Conservation (phyloP, 2,797 vertebrate genomes). For the Galago senegalensis region DNA sequence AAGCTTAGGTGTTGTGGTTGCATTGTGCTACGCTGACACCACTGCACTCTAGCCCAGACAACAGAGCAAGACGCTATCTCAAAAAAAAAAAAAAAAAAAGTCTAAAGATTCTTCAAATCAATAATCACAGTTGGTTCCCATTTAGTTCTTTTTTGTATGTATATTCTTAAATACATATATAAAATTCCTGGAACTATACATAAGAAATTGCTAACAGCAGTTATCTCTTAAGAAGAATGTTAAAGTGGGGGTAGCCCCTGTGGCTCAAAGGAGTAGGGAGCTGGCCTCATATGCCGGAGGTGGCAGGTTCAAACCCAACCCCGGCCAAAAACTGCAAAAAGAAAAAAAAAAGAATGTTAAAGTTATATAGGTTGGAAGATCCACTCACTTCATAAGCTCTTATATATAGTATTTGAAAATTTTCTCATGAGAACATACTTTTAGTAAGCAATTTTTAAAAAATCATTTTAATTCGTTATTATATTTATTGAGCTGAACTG, state of each 20-base stretch:
- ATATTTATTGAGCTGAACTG: not conserved
- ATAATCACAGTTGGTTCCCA: not conserved
- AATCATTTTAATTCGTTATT: conserved; percentile 42
- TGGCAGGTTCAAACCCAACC: too few species aligned
- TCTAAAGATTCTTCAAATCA: conserved; percentile 40
- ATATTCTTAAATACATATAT: conserved; percentile 5
- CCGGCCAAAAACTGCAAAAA: too few species aligned
- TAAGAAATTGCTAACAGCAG: conserved; percentile 39
- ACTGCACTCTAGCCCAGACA: not conserved
- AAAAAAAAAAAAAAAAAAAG: not conserved
- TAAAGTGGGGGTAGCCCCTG: not conserved
- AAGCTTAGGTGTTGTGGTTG: not conserved
- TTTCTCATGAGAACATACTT: conserved; percentile 16
- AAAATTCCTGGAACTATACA: conserved; percentile 34
- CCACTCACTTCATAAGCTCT: not conserved
- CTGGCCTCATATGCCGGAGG: too few species aligned
- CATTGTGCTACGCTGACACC: not conserved
- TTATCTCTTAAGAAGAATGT: not conserved
- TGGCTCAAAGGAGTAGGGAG: too few species aligned
- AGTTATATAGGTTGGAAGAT: not conserved
- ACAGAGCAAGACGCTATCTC: not conserved
- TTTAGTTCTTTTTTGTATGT: not conserved
- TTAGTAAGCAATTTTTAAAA: conserved; percentile 2
- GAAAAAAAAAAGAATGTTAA: too few species aligned
- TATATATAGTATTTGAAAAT: not conserved